Percentiles rank a stretch among this genome's conserved stretches.
Conservation (phyloP, 2,113 vertebrate species). For the Salminus brasiliensis region DNA sequence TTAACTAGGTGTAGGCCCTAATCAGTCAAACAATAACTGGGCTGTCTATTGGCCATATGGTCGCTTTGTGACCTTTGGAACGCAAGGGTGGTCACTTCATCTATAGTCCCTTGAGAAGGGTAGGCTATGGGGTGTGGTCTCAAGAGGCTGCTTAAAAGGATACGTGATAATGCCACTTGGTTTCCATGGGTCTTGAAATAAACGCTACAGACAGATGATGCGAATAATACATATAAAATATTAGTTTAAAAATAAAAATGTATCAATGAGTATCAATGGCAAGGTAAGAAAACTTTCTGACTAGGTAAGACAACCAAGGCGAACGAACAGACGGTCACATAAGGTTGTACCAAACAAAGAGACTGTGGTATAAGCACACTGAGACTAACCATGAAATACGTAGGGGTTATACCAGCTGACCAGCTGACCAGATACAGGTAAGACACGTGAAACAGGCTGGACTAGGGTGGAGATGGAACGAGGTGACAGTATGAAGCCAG, state of each 20-base stretch:
- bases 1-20: slow-evolving; percentile 36
- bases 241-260: not conserved
- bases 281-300: too few relatives aligned
- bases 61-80: slow-evolving; percentile 34
- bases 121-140: slow-evolving; percentile 7
- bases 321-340: too few relatives aligned
- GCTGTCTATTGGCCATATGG: slow-evolving; percentile 31
- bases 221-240: not conserved
- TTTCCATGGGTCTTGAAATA: slow-evolving; percentile 13
- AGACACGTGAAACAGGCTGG: too few relatives aligned
- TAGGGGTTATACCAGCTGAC: too few relatives aligned
- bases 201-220: not conserved
- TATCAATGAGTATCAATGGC: too few relatives aligned
- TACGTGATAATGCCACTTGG: slow-evolving; percentile 16
- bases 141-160: slow-evolving; percentile 33
- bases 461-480: too few relatives aligned
- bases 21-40: slow-evolving; percentile 35
- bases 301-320: too few relatives aligned
- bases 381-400: too few relatives aligned
- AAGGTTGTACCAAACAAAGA: too few relatives aligned
- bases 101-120: slow-evolving; percentile 28
- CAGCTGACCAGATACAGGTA: too few relatives aligned
- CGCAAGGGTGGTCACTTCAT: slow-evolving; percentile 25
- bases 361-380: too few relatives aligned
- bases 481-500: too few relatives aligned